A percentile compares a stretch with the other conserved stretches of the same genome.
Conservation (phyloP, 2,888 invertebrate species). For the Metalampra italica region DNA sequence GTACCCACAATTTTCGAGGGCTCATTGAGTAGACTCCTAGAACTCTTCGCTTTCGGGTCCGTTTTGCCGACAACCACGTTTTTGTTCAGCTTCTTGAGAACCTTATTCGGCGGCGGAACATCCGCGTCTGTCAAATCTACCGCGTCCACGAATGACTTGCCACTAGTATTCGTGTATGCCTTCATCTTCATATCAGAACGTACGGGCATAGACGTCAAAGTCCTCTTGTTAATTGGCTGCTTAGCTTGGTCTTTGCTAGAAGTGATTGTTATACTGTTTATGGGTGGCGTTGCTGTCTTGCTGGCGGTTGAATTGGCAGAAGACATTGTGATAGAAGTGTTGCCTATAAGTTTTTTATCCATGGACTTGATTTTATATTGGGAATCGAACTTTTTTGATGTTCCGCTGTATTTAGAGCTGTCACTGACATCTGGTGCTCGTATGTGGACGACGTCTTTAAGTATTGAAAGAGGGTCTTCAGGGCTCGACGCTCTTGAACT, state of each 20-base stretch:
- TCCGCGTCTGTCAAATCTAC: slow-evolving; percentile 13
- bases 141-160: slow-evolving; percentile 2
- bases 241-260: neutral
- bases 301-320: neutral
- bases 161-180: neutral
- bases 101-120: neutral
- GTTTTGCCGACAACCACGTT: neutral
- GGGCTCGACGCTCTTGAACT: slow-evolving; percentile 25
- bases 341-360: neutral
- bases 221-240: slow-evolving; percentile 2
- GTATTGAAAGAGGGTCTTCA: slow-evolving; percentile 41
- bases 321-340: slow-evolving; percentile 1
- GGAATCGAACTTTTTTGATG: neutral
- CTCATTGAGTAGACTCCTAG: neutral
- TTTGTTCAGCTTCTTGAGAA: neutral
- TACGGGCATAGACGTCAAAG: too few relatives aligned
- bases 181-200: too few relatives aligned
- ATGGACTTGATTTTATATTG: neutral
- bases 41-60: neutral
- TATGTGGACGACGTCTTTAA: slow-evolving; percentile 56
- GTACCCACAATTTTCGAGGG: slow-evolving; percentile 13
- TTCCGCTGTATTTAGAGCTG: neutral
- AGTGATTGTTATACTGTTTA: neutral
- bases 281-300: neutral
- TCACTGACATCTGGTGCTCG: slow-evolving; percentile 30